Base-by-base conservation (phyloP, 2,797 vertebrate genomes). In the Syngnathus acus region DNA sequence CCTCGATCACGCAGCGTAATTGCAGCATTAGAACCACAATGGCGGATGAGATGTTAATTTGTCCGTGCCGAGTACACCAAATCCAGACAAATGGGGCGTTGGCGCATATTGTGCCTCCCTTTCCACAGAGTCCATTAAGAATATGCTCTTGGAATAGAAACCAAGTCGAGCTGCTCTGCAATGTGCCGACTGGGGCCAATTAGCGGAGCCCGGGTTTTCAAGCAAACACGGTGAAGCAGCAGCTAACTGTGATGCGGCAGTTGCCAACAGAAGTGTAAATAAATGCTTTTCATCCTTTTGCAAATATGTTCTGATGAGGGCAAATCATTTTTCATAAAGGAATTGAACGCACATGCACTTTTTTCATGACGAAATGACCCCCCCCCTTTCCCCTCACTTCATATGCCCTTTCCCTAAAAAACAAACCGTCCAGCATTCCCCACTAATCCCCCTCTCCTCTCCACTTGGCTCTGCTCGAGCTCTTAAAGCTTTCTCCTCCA, bases 361-460 rank as follows among this genome's bases (percentile, higher is more conserved):
- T 47, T 47, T 47, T 60, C 21, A n/a, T 42, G 2, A 69, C 47
- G 51, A 66, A 65, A 4, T 9, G 6, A 1, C 23, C 7, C 50
- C 48, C 48, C 48, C 48, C 17, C 19, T 2, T 50, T 42, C n/a
- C 10, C 19, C 6, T 10, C 58, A 51, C 68, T 67, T 68, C 23
- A 32, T 68, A 65, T 32, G 2, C 53, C 62, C 26, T 64, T 37
- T 76, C 61, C 45, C 59, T 72, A 23, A 53, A 70, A 57, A 65
- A 69, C 78, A 77, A 61, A 43, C 39, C 59, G 43, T 62, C n/a
- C 40, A 62, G 40, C 65, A 70, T 67, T 58, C 62, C 65, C 69
- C 50, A 39, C 54, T 45, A 26, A 67, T 19, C 23, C n/a, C 10
- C 39, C 40, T 21, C 39, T 42, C 59, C 40, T 10, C 40, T 19